Conservation (phyloP, 2,797 vertebrate species). For the Pteronotus mesoamericanus region DNA sequence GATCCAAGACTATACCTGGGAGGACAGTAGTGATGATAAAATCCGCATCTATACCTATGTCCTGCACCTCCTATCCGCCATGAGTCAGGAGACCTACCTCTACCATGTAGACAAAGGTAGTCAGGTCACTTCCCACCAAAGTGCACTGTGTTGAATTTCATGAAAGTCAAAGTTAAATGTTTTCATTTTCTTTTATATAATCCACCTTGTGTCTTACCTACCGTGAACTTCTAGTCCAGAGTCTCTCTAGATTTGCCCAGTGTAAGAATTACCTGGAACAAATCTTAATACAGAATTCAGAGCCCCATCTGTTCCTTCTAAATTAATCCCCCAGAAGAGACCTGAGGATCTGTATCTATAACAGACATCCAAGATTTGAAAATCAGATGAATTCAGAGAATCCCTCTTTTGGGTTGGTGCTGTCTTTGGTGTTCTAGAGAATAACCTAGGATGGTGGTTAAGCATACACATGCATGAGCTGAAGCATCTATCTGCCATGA, state of each 20-base stretch:
- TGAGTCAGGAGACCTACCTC: slow-evolving; percentile 93
- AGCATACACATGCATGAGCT: background rate
- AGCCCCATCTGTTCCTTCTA: background rate
- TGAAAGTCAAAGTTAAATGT: background rate
- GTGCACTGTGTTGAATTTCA: rapidly evolving
- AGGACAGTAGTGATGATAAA: slow-evolving; percentile 93
- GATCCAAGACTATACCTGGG: slow-evolving; percentile 98
- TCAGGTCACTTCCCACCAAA: rapidly evolving
- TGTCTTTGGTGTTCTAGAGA: background rate
- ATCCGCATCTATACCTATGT: slow-evolving; percentile 92
- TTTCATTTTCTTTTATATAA: background rate
- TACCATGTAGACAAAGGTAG: slow-evolving; percentile 95
- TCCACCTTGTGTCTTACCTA: background rate
- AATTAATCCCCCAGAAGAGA: background rate
- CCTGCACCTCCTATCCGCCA: slow-evolving; percentile 92
- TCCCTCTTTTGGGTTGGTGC: rapidly evolving
- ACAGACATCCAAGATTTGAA: background rate
- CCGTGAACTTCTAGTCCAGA: background rate
- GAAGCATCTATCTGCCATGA: no score
- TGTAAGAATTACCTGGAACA: background rate
- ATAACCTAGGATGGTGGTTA: background rate
- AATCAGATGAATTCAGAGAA: background rate
- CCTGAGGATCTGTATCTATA: background rate
- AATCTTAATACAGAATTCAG: background rate
- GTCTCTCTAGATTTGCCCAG: background rate